Base-by-base conservation (phyloP, 2,888 invertebrate species). In the Bugulina stolonifera region DNA sequence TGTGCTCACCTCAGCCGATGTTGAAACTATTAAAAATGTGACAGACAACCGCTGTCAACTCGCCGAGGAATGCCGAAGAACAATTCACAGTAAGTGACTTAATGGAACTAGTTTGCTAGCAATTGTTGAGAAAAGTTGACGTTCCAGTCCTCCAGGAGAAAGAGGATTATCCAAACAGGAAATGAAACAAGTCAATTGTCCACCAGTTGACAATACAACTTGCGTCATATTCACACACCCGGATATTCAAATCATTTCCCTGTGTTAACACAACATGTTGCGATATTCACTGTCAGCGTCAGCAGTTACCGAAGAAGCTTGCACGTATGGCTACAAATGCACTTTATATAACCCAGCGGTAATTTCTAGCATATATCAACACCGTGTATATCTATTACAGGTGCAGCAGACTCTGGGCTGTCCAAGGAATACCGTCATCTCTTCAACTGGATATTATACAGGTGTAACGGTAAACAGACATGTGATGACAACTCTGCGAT, bases 11-110 rank as follows among this genome's bases (percentile, higher is more conserved):
- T 64, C 64, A 2, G 25, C 64, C 3, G 27, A 64, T 64, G 64
- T 64, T 10, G 32, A 27, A 27, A 2, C 3, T 10, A 64, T 64
- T 18, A 22, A 64, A 34, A 64, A 64, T 32, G 32, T 14, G 10
- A 29, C 64, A 1, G 3, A 5, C 10, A 14, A 64, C 18, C 14
- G 64, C 10, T 64, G 18, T 32, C 29, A 64, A n/a, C 10, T 43
- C 10, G 32, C 29, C 27, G 64, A 25, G 32, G 5, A 64, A n/a
- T 64, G 64, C 64, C 2, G 64, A 64, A 22, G 64, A 34, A 64
- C 64, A 14, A 64, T 64, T 34, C 64, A 64, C 32, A 64, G 64
- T 64, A 64, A 34, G 64, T 32, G 32, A 3, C 27, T n/a, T n/a
- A n/a, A n/a, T n/a, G n/a, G n/a, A n/a, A n/a, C n/a, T n/a, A n/a